These are phyloP conservation scores for Collichthys lucidus DNA, from an alignment of 2,113 vertebrate species.

Conservation along the genomic window DNA sequence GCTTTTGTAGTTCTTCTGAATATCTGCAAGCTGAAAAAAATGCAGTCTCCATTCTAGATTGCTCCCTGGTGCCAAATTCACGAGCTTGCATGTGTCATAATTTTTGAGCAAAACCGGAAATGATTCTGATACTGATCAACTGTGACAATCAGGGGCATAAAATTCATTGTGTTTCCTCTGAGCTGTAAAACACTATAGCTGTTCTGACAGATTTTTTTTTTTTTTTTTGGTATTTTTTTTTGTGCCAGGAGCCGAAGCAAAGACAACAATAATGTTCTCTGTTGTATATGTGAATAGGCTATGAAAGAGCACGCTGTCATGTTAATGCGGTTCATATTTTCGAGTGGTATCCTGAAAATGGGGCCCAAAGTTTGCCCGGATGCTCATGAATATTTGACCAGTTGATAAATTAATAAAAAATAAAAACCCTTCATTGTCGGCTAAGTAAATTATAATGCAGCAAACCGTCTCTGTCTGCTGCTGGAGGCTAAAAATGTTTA, in stretches of 20 bases:
- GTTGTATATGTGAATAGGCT: constrained; percentile 23
- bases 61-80: constrained; percentile 6
- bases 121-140: constrained; percentile 49
- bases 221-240: not conserved
- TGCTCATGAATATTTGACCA: constrained; percentile 48
- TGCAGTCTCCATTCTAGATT: not conserved
- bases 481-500: not conserved
- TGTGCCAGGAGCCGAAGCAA: constrained; percentile 46
- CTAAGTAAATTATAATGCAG: not conserved
- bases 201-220: constrained; percentile 49
- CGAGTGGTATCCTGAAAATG: constrained; percentile 6
- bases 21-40: not conserved
- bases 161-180: constrained; percentile 56
- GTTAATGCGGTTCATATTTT: constrained; percentile 34
- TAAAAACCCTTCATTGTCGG: not conserved
- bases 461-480: not conserved
- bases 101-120: constrained; percentile 22
- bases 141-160: constrained; percentile 50
- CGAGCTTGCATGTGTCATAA: constrained; percentile 9
- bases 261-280: constrained; percentile 48
- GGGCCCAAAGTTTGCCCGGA: constrained; percentile 9
- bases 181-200: constrained; percentile 58
- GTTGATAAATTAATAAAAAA: constrained; percentile 22
- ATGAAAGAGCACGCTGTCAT: constrained; percentile 21
- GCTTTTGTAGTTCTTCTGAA: no score